These are phyloP conservation scores for Leistus spinibarbis DNA, from an alignment of 2,888 invertebrate species.

Conservation along the genomic window DNA sequence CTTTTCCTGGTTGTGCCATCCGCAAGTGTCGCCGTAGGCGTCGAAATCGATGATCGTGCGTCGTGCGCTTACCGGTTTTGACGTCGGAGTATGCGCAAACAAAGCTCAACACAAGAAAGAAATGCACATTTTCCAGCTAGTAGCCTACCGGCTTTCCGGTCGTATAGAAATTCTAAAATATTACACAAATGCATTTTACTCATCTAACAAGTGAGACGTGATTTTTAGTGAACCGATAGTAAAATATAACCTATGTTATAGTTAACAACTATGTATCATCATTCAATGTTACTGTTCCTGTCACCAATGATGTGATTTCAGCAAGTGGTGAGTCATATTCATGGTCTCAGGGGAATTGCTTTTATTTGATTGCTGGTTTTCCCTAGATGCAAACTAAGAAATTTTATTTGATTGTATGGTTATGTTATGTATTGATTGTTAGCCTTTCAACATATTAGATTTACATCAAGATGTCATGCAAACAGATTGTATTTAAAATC, in stretches of 20 bases:
- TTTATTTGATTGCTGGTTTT: neutral
- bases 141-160: conserved; percentile 17
- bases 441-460: too few species aligned
- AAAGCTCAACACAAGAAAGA: neutral
- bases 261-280: neutral
- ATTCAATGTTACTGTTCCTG: neutral
- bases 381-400: neutral
- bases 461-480: too few species aligned
- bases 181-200: too few species aligned
- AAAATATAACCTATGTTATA: too few species aligned
- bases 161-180: conserved; percentile 1
- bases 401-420: neutral
- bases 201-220: too few species aligned
- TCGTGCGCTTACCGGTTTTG: neutral
- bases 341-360: neutral
- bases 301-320: neutral
- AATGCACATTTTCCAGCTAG: neutral
- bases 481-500: too few species aligned
- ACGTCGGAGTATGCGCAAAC: neutral
- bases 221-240: too few species aligned
- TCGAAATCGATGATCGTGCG: neutral
- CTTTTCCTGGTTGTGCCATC: neutral
- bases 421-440: too few species aligned
- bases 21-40: conserved; percentile 2
- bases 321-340: neutral